These are phyloP conservation scores for Dendrocincla fuliginosa DNA, from an alignment of 2,797 vertebrate genomes.

Conservation along the genomic window DNA sequence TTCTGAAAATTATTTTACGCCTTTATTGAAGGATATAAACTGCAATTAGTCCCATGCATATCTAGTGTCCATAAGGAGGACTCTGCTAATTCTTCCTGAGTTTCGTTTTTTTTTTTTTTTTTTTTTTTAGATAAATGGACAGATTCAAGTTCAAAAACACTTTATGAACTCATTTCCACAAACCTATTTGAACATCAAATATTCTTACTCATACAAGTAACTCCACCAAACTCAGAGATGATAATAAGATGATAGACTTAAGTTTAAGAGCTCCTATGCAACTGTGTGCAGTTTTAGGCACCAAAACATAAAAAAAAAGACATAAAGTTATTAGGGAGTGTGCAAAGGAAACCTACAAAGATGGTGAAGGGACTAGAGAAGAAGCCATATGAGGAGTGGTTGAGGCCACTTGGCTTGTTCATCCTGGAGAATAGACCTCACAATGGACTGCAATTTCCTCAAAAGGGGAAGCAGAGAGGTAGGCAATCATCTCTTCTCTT, in stretches of 20 bases:
- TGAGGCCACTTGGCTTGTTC: background rate
- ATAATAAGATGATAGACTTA: background rate
- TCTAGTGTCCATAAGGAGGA: background rate
- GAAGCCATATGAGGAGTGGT: background rate
- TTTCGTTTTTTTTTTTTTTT: background rate
- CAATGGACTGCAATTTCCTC: background rate
- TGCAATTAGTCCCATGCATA: background rate
- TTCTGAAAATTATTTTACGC: background rate
- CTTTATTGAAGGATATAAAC: background rate
- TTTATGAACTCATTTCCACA: background rate
- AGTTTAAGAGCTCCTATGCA: background rate
- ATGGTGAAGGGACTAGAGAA: background rate
- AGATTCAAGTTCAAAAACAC: background rate
- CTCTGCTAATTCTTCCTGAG: background rate
- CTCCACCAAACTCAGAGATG: background rate
- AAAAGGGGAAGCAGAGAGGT: accelerated
- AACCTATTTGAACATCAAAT: background rate
- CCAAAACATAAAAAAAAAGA: background rate
- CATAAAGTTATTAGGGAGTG: background rate
- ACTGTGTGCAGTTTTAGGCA: background rate
- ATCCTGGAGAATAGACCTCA: background rate
- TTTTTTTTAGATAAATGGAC: background rate
- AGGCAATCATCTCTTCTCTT: background rate
- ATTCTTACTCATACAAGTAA: background rate
- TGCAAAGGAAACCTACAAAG: background rate